Conservation (phyloP, 2,888 invertebrate genomes). For the Vandiemenella viatica region DNA sequence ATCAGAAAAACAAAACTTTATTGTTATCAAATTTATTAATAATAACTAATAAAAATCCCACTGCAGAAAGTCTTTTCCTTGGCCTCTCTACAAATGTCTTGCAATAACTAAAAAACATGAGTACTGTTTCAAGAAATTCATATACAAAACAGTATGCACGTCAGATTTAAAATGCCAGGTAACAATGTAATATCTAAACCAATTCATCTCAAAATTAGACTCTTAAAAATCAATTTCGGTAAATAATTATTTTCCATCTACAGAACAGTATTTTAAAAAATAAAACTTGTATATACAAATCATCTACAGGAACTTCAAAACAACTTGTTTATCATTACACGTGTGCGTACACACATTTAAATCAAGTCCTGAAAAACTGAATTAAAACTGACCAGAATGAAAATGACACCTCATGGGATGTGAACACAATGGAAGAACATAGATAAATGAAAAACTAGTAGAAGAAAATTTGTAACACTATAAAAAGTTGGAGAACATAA, state of each 20-base stretch:
- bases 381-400: conserved; percentile 11
- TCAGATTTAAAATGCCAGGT: conserved; percentile 10
- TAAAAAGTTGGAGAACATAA: neutral
- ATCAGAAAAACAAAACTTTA: conserved; percentile 11
- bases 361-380: neutral
- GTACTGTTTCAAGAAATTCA: conserved; percentile 5
- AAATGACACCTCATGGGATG: conserved; percentile 3
- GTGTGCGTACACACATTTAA: conserved; percentile 4
- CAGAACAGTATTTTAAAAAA: conserved; percentile 6
- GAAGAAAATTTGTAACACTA: neutral
- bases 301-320: conserved; percentile 11
- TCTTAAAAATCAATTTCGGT: neutral
- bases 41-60: conserved; percentile 13
- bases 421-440: conserved; percentile 6
- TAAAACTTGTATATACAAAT: conserved; percentile 8
- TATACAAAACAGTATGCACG: conserved; percentile 7
- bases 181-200: conserved; percentile 9
- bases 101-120: conserved; percentile 6
- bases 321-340: conserved; percentile 5
- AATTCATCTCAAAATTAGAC: conserved; percentile 3
- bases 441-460: neutral
- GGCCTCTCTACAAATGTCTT: conserved; percentile 6
- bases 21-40: conserved; percentile 10
- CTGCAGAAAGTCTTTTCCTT: conserved; percentile 9
- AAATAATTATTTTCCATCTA: conserved; percentile 4